Percentiles rank a stretch among this genome's conserved stretches.
Evolutionary conservation across 2,797 vertebrate species (phyloP).

Genomic region (Sebastes elongatus): DNA sequence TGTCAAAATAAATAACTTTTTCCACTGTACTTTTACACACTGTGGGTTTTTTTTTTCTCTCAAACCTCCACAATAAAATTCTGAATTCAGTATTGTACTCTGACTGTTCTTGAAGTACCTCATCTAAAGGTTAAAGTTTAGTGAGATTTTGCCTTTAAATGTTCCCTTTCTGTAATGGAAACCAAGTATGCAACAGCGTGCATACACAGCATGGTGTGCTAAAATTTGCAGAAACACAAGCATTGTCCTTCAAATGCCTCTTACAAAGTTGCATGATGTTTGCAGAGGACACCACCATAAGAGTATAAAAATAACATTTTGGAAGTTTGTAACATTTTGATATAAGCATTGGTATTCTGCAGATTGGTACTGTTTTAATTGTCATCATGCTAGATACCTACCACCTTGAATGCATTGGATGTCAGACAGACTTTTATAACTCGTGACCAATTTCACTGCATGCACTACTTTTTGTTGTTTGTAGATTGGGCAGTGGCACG

Average conservation of each 20-base stretch:
- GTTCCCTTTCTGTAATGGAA: not conserved
- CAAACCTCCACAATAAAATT: not conserved
- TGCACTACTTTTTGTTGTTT: not conserved
- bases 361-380: not conserved
- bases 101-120: not conserved
- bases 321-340: not conserved
- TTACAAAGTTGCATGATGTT: not conserved
- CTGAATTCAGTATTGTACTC: not conserved
- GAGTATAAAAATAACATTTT: not conserved
- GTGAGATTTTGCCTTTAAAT: not conserved
- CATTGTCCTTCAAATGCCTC: not conserved
- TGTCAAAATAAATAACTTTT: not conserved
- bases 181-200: not conserved
- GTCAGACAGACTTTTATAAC: conserved; percentile 7
- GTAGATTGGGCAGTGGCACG: conserved; percentile 63
- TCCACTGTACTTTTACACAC: not conserved
- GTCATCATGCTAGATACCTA: not conserved
- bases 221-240: not conserved
- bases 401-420: not conserved
- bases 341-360: not conserved
- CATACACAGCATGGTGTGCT: not conserved
- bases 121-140: not conserved
- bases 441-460: conserved; percentile 1
- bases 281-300: not conserved
- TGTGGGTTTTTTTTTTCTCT: not conserved